A percentile compares a stretch with the other conserved stretches of the same genome.
phyloP scores from a whole-genome alignment of 2,113 vertebrate genomes.

The Sapajus apella region DNA sequence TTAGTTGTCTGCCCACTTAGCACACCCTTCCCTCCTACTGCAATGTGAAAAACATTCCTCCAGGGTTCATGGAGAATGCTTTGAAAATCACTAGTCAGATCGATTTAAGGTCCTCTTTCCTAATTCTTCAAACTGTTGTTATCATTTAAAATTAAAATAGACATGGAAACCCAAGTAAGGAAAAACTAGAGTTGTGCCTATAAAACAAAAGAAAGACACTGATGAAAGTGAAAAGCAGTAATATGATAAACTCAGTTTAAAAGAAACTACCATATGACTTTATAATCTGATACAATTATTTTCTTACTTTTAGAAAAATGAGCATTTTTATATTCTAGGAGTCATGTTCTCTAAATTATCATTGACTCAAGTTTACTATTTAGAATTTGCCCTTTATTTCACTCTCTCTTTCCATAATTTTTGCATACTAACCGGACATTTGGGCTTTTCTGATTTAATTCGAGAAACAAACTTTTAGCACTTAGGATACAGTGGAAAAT shows the following conservation, averaged over 20 bases:
- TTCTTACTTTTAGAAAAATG: neutral
- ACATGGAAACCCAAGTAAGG: neutral
- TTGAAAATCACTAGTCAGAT: neutral
- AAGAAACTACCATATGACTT: neutral
- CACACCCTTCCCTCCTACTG: neutral
- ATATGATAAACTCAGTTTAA: conserved; percentile 1
- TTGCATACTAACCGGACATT: neutral
- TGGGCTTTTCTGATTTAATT: conserved; percentile 18
- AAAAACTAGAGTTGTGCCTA: neutral
- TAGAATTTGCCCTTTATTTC: neutral
- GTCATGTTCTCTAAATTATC: neutral
- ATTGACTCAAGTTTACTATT: neutral
- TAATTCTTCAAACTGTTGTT: neutral
- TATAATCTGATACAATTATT: neutral
- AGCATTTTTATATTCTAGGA: conserved; percentile 12
- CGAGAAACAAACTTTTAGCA: conserved; percentile 27
- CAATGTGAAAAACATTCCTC: neutral
- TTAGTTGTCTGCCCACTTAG: neutral
- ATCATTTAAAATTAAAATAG: conserved; percentile 15
- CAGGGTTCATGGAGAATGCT: neutral
- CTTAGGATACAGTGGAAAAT: neutral
- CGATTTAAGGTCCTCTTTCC: neutral
- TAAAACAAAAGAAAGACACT: neutral
- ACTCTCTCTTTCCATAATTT: neutral
- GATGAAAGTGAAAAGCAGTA: neutral